Percentiles rank a stretch among this genome's conserved stretches.
Conservation (phyloP, 2,113 vertebrate genomes). For the Lamprotornis superbus region DNA sequence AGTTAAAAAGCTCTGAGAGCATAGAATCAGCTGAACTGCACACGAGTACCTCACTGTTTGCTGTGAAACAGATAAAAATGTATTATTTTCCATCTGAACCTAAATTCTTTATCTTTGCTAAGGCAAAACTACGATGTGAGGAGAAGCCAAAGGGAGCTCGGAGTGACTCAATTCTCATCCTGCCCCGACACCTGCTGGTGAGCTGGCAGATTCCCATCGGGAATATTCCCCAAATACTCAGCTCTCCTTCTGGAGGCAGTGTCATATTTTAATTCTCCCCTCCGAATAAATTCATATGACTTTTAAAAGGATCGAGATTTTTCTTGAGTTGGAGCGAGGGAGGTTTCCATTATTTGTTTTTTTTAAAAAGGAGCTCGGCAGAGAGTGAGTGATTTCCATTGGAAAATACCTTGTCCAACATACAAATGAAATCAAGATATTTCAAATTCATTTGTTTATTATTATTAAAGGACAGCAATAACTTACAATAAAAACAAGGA, state of each 20-base stretch:
- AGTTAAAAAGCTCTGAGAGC: neutral
- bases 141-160: neutral
- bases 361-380: neutral
- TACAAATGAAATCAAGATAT: neutral
- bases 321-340: fast-evolving
- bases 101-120: neutral
- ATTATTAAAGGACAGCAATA: neutral
- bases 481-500: neutral
- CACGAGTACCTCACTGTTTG: neutral
- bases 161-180: constrained; percentile 38
- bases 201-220: neutral
- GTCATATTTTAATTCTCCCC: neutral
- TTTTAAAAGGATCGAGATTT: neutral
- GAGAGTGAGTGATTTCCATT: neutral
- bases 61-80: neutral
- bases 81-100: neutral
- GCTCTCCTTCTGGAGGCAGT: neutral
- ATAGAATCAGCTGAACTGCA: neutral
- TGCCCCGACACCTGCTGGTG: constrained; percentile 78
- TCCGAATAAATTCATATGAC: neutral
- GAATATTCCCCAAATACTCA: neutral
- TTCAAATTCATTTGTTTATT: neutral
- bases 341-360: fast-evolving
- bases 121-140: neutral
- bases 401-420: neutral